Conservation (phyloP, 2,888 invertebrate genomes). For the Acanthosoma haemorrhoidale region DNA sequence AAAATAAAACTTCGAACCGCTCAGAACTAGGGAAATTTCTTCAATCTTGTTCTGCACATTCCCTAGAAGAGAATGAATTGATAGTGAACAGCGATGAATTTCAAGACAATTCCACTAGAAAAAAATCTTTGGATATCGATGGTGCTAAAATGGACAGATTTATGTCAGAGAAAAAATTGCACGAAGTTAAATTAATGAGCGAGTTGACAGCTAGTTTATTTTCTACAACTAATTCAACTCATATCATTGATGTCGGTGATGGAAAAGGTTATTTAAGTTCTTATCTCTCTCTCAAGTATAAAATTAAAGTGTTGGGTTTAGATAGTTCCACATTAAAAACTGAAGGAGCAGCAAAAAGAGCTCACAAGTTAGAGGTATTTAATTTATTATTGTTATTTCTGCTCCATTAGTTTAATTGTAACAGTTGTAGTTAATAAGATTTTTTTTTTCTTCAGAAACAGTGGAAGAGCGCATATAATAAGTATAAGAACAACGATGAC, state of each 20-base stretch:
- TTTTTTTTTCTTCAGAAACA: conserved; percentile 39
- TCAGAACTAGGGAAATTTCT: not conserved
- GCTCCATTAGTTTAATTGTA: not conserved
- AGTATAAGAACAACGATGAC: conserved; percentile 40
- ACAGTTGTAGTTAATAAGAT: no score
- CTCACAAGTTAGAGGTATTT: conserved; percentile 45
- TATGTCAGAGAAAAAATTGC: conserved; percentile 74
- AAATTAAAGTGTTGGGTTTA: conserved; percentile 70
- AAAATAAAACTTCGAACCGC: not conserved
- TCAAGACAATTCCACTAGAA: not conserved
- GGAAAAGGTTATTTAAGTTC: conserved; percentile 83
- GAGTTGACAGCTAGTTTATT: conserved; percentile 54
- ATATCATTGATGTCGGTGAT: conserved; percentile 79
- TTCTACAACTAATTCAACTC: conserved; percentile 45
- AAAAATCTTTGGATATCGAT: conserved; percentile 47
- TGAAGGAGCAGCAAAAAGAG: conserved; percentile 56
- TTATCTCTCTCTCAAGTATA: conserved; percentile 63
- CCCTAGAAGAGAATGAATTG: conserved; percentile 25
- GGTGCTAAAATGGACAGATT: conserved; percentile 53
- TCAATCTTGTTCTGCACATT: not conserved
- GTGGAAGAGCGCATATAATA: conserved; percentile 38
- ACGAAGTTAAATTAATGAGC: conserved; percentile 69
- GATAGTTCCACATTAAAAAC: conserved; percentile 68
- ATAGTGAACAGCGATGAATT: not conserved
- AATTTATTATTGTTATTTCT: conserved; percentile 15